Base-by-base conservation (phyloP, 2,888 invertebrate species). In the Melanophora roralis region DNA sequence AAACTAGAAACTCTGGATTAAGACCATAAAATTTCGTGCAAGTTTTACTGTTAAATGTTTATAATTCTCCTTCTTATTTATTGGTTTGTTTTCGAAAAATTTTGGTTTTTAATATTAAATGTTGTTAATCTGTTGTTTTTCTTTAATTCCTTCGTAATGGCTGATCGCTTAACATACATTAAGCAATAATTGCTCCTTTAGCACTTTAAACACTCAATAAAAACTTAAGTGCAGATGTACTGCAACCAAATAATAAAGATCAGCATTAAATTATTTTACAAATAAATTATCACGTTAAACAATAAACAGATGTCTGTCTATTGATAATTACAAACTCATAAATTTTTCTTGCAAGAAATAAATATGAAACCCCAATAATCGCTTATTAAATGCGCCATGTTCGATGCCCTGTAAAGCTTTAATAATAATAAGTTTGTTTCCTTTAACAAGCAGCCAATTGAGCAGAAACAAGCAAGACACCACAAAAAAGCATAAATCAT, bases 231-330 rank as follows among this genome's bases (percentile, higher is more conserved):
- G 45, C 21, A 34, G 57, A 76, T 21, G 49, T 27, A 27, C 6
- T 27, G 6, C 27, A 27, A 27, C 27, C 27, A 27, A 27, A 27
- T 6, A 27, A 27, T 27, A 27, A 27, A 27, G 3, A 27, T 27
- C 6, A 64, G 27, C 14, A 55, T 40, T 43, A 62, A 55, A 55
- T 62, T 69, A 69, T 64, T 69, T 21, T 40, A 55, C 40, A 59
- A 67, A 62, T 40, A 36, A 71, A 71, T 76, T 76, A 69, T 69
- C 69, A 76, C 64, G 23, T 69, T 43, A 76, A 51, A 76, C 34
- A 69, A 40, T 76, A 64, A 76, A 69, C 69, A 71, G 64, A 69
- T 76, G 57, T 57, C 64, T 71, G 64, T 49, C 64, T 76, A 69
- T 69, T 64, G 38, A 49, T 69, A 69, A 69, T 62, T 69, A 57